A percentile compares a stretch with the other conserved stretches of the same genome.
Evolutionary conservation across 2,888 invertebrate species (phyloP).

Genomic region (Eupsilia transversa): DNA sequence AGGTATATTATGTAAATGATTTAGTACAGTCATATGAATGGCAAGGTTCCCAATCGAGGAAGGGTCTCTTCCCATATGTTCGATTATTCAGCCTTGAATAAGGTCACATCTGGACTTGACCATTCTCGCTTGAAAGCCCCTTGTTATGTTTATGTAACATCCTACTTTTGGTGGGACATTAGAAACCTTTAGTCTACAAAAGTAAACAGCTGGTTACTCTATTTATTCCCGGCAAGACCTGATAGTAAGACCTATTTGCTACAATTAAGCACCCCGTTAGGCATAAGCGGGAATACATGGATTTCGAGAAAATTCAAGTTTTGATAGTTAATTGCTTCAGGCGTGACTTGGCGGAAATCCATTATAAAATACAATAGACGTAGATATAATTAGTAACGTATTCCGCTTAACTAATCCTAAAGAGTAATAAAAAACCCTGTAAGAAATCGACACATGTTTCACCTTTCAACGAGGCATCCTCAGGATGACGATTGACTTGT

Average conservation of each 20-base stretch:
- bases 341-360: no score
- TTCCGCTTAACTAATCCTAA: no score
- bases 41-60: not conserved
- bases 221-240: not conserved
- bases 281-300: not conserved
- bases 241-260: not conserved
- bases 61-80: slow-evolving; percentile 17
- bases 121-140: slow-evolving; percentile 1
- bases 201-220: not conserved
- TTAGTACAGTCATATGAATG: not conserved
- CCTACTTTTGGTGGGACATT: not conserved
- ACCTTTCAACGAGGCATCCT: no score
- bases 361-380: no score
- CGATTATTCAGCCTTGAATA: slow-evolving; percentile 44
- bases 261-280: not conserved
- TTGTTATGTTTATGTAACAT: slow-evolving; percentile 20
- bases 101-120: slow-evolving; percentile 30
- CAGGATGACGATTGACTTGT: no score
- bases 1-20: slow-evolving; percentile 7
- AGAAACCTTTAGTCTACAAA: not conserved
- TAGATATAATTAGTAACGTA: no score
- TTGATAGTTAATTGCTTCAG: no score
- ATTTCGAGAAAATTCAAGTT: not conserved
- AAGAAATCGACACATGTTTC: no score
- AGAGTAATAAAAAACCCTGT: no score